Evolutionary conservation across 2,888 invertebrate species (phyloP).

Genomic region (Sinelater perroti): DNA sequence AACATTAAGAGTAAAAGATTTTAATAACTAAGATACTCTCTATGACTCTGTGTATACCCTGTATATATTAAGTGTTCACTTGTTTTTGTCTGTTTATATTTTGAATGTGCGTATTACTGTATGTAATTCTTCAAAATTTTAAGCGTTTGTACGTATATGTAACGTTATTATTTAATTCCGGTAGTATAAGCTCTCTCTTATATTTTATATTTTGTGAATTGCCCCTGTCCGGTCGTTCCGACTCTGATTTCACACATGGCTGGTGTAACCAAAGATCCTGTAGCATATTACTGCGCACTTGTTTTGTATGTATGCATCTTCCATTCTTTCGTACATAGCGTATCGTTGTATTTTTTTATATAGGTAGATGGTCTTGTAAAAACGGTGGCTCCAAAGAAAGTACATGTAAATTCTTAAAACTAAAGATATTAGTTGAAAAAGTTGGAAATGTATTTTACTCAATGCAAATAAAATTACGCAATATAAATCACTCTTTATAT

Average conservation of each 20-base stretch:
- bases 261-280: slow-evolving; percentile 62
- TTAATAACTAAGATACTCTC: slow-evolving; percentile 53
- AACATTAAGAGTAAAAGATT: slow-evolving; percentile 57
- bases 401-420: slow-evolving; percentile 58
- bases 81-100: slow-evolving; percentile 39
- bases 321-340: slow-evolving; percentile 38
- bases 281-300: slow-evolving; percentile 56
- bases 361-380: slow-evolving; percentile 50
- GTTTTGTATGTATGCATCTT: slow-evolving; percentile 33
- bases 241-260: slow-evolving; percentile 52
- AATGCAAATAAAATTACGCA: slow-evolving; percentile 53
- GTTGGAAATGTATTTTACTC: slow-evolving; percentile 61
- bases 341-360: slow-evolving; percentile 46
- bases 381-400: slow-evolving; percentile 57
- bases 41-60: slow-evolving; percentile 57
- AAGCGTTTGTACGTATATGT: slow-evolving; percentile 29
- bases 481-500: slow-evolving; percentile 35
- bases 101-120: slow-evolving; percentile 40
- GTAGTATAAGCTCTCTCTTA: slow-evolving; percentile 21
- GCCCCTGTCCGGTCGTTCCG: slow-evolving; percentile 13
- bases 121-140: slow-evolving; percentile 36
- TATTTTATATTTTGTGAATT: slow-evolving; percentile 23
- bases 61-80: slow-evolving; percentile 51
- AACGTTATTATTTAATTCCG: slow-evolving; percentile 39
- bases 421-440: slow-evolving; percentile 52